phyloP scores from a whole-genome alignment of 2,888 invertebrate species.

The Cantharis rustica region DNA sequence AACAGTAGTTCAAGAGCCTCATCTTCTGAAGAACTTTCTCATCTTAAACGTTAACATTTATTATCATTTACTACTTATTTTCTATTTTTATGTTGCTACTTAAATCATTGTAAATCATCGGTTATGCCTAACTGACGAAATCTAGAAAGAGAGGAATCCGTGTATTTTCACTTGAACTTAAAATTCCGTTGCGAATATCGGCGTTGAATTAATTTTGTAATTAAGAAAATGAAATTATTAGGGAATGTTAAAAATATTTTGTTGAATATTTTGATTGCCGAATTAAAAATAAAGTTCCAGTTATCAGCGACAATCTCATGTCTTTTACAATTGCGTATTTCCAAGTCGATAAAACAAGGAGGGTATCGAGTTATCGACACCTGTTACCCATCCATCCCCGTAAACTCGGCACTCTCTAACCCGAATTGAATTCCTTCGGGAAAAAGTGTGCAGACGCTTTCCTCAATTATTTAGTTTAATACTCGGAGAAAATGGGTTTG shows the following conservation, averaged over 20 bases:
- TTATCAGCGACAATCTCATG: background rate
- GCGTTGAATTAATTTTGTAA: background rate
- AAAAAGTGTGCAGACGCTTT: constrained; percentile 27
- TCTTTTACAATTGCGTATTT: background rate
- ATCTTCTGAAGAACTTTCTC: background rate
- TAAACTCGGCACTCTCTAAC: constrained; percentile 18
- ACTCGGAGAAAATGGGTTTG: constrained; percentile 24
- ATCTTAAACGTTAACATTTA: background rate
- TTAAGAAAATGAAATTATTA: background rate
- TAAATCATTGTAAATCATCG: no score
- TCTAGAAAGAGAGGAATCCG: background rate
- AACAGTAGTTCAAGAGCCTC: background rate
- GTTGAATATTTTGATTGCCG: background rate
- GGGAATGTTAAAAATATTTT: background rate
- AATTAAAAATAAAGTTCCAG: background rate
- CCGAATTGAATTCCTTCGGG: constrained; percentile 29
- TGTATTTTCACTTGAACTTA: background rate
- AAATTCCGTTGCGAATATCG: background rate
- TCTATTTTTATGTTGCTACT: background rate
- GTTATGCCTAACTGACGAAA: background rate
- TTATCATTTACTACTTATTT: background rate
- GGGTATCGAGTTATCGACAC: constrained; percentile 27
- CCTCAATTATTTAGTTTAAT: constrained; percentile 31
- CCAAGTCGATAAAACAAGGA: constrained; percentile 17
- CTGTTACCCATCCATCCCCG: constrained; percentile 25